These are phyloP conservation scores for Seriola rivoliana DNA, from an alignment of 2,113 vertebrate genomes.

Conservation along the genomic window DNA sequence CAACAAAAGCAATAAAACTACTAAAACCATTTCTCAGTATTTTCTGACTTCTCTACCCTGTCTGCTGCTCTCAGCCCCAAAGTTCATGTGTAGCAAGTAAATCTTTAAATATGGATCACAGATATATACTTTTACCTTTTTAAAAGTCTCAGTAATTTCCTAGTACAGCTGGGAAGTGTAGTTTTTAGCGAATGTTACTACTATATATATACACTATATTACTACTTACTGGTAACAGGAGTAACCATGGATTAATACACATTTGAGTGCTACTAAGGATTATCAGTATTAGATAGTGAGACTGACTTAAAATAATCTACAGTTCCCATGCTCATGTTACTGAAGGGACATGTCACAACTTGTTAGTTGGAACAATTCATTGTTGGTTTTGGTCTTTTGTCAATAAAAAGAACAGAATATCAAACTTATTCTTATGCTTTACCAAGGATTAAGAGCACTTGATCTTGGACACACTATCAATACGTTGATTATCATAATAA, in stretches of 20 bases:
- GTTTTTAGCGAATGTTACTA: not conserved
- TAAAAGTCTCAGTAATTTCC: not conserved
- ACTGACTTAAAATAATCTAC: not conserved
- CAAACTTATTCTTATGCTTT: too few relatives aligned
- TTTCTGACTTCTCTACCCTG: too few relatives aligned
- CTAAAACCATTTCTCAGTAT: not conserved
- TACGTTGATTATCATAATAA: not conserved
- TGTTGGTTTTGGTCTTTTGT: not conserved
- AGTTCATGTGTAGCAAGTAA: not conserved
- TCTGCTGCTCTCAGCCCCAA: not conserved
- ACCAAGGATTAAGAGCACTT: not conserved
- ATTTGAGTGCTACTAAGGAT: not conserved
- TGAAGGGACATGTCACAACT: not conserved
- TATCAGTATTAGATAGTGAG: too few relatives aligned
- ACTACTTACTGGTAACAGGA: too few relatives aligned
- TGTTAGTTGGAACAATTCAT: too few relatives aligned
- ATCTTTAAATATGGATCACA: not conserved
- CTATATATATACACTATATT: too few relatives aligned
- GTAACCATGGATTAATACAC: not conserved
- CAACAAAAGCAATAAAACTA: not conserved
- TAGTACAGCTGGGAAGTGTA: not conserved
- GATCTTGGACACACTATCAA: not conserved
- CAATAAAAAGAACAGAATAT: not conserved
- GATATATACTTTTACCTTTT: not conserved
- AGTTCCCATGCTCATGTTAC: not conserved